Conservation (phyloP, 2,113 vertebrate genomes). For the Lethenteron reissneri region DNA sequence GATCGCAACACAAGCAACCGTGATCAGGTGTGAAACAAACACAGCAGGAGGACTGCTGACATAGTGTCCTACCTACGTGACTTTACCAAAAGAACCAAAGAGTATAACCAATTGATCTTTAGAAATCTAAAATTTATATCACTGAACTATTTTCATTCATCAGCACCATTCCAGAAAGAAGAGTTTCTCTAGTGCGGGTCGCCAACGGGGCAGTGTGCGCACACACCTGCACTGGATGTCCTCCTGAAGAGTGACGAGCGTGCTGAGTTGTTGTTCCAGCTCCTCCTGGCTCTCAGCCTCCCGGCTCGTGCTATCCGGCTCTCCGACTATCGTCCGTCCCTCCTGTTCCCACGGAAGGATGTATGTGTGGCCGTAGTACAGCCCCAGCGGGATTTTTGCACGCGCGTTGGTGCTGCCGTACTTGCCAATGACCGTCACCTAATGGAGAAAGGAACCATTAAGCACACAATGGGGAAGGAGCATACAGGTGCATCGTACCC, state of each 20-base stretch:
- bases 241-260: slow-evolving; percentile 92
- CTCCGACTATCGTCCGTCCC: slow-evolving; percentile 63
- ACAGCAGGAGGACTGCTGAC: no score
- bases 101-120: no score
- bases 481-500: no score
- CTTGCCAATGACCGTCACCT: slow-evolving; percentile 96
- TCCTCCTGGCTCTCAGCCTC: slow-evolving; percentile 67
- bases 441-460: background rate
- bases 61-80: no score
- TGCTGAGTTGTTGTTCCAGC: slow-evolving; percentile 75
- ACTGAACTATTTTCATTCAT: no score
- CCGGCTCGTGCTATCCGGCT: slow-evolving; percentile 64
- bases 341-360: slow-evolving; percentile 93
- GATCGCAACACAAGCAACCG: no score
- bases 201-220: background rate
- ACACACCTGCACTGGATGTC: slow-evolving; percentile 93
- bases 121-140: no score
- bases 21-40: no score
- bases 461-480: background rate
- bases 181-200: no score
- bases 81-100: no score
- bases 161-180: no score
- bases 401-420: slow-evolving; percentile 95
- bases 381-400: slow-evolving; percentile 85
- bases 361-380: slow-evolving; percentile 95